These are phyloP conservation scores for Lordiphosa clarofinis DNA, from an alignment of 1,140 invertebrate species.

Conservation along the genomic window DNA sequence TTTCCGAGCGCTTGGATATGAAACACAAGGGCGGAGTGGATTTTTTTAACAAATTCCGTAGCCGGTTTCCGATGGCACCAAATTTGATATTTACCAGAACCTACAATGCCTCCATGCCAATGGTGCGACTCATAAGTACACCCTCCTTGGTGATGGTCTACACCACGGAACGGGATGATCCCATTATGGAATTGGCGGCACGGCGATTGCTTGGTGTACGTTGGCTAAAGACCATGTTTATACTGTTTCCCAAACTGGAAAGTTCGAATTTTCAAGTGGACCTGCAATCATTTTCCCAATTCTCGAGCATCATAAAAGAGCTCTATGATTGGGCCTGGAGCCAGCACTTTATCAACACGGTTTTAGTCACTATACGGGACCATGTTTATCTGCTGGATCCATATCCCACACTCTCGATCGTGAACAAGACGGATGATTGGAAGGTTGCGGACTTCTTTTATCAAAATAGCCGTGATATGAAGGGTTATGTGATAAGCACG, in stretches of 20 bases:
- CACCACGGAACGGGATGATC: slow-evolving; percentile 54
- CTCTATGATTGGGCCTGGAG: slow-evolving; percentile 56
- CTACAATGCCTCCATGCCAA: slow-evolving; percentile 9
- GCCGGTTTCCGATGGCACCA: slow-evolving; percentile 40
- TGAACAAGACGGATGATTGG: slow-evolving; percentile 55
- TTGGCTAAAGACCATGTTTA: slow-evolving; percentile 60
- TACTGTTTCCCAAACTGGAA: slow-evolving; percentile 41
- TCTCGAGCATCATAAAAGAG: slow-evolving; percentile 20
- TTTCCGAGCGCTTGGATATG: slow-evolving; percentile 54
- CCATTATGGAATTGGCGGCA: slow-evolving; percentile 65
- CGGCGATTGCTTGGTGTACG: slow-evolving; percentile 34
- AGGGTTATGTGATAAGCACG: slow-evolving; percentile 47
- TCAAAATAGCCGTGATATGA: slow-evolving; percentile 32
- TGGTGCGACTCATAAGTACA: slow-evolving; percentile 55
- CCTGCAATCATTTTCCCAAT: slow-evolving; percentile 14
- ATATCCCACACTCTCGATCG: slow-evolving; percentile 44
- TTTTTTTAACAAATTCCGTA: slow-evolving; percentile 57
- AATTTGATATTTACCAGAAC: slow-evolving; percentile 37
- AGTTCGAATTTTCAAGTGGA: slow-evolving; percentile 19
- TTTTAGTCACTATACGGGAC: slow-evolving; percentile 52
- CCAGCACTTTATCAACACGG: slow-evolving; percentile 53
- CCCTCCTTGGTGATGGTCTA: slow-evolving; percentile 56
- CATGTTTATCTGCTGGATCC: slow-evolving; percentile 53
- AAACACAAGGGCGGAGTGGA: slow-evolving; percentile 20
- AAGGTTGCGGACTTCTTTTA: slow-evolving; percentile 38